These are phyloP conservation scores for Bucorvus abyssinicus DNA, from an alignment of 2,797 vertebrate genomes.

Conservation along the genomic window DNA sequence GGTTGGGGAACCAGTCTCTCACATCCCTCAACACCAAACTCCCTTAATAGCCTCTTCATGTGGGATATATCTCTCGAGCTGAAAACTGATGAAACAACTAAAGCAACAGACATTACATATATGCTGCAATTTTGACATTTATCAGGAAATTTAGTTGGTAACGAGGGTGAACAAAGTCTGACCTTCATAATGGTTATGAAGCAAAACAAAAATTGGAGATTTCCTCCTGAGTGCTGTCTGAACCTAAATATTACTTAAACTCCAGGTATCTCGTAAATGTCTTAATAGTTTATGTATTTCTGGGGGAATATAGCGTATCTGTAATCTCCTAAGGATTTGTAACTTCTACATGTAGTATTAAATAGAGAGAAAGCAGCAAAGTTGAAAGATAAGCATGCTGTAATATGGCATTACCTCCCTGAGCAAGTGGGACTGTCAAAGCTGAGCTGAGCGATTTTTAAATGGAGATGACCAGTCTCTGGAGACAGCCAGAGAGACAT, in stretches of 20 bases:
- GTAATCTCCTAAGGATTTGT: background rate
- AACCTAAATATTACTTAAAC: background rate
- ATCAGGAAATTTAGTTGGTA: background rate
- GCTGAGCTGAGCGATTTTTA: background rate
- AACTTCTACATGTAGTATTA: background rate
- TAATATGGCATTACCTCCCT: background rate
- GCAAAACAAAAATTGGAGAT: background rate
- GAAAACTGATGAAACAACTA: background rate
- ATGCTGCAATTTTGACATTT: background rate
- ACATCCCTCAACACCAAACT: background rate
- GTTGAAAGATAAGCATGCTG: background rate
- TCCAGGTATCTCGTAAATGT: background rate
- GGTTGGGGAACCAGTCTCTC: background rate
- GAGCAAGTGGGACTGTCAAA: background rate
- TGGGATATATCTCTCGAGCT: fast-evolving
- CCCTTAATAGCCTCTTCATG: background rate
- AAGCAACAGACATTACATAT: background rate
- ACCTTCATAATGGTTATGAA: background rate
- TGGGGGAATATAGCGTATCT: background rate
- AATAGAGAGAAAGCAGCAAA: background rate
- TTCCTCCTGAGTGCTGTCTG: background rate
- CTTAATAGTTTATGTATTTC: background rate
- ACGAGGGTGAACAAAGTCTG: background rate
- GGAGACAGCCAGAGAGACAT: background rate
- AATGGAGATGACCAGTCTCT: background rate